phyloP scores from a whole-genome alignment of 2,113 vertebrate species.

The Sorex fumeus region DNA sequence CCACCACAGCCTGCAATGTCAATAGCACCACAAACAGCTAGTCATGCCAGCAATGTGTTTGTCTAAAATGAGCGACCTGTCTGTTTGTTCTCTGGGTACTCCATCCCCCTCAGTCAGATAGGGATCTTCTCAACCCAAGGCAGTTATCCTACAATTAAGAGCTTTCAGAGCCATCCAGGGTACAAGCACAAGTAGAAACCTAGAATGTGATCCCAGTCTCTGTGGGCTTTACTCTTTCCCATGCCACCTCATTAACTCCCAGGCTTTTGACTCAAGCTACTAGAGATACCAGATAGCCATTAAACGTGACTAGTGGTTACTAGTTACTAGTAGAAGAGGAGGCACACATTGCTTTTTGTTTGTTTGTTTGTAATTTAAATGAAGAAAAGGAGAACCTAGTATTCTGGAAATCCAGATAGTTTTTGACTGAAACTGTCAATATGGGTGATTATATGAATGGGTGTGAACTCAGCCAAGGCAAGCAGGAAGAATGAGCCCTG shows the following conservation, averaged over 20 bases:
- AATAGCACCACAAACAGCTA: too few relatives aligned
- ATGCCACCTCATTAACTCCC: background rate
- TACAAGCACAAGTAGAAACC: background rate
- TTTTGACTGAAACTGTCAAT: background rate
- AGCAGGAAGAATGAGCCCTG: background rate
- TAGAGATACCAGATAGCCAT: background rate
- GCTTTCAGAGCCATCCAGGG: background rate
- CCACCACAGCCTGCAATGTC: too few relatives aligned
- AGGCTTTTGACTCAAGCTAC: background rate
- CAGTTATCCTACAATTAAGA: too few relatives aligned
- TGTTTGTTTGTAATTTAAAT: background rate
- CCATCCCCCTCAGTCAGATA: too few relatives aligned
- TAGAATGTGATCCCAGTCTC: background rate
- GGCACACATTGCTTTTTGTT: too few relatives aligned
- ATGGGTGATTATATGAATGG: too few relatives aligned
- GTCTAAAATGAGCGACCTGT: too few relatives aligned
- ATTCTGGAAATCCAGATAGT: background rate
- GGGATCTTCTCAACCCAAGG: too few relatives aligned
- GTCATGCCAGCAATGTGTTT: too few relatives aligned
- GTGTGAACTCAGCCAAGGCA: background rate
- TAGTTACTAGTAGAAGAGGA: background rate
- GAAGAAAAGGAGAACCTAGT: background rate
- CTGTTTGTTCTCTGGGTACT: too few relatives aligned
- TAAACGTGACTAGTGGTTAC: background rate
- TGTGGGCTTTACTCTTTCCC: background rate